Base-by-base conservation (phyloP, 2,888 invertebrate genomes). In the Drosophila pegasa region DNA sequence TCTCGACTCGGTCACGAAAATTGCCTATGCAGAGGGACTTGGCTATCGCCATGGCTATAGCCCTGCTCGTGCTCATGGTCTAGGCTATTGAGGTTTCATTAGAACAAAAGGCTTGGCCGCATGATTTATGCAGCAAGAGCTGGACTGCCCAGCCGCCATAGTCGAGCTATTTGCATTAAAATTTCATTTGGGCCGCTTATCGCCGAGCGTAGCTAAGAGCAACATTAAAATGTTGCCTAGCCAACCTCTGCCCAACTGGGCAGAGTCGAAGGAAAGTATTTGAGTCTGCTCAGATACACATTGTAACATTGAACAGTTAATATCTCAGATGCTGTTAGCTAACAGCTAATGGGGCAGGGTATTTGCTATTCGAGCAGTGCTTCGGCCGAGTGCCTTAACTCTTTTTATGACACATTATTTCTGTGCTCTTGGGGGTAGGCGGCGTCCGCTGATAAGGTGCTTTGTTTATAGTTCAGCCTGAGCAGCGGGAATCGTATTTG, bases 131-230 rank as follows among this genome's bases (percentile, higher is more conserved):
- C 85, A 82, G 58, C 58, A 59, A n/a, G 47, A 16, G 43, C 10
- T 45, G 12, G 16, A 3, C 3, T 45, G 45, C 45, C 45, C 45
- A 8, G 27, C 45, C 43, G 43, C n/a, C 43, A 4, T 4, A 72
- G 50, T 69, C 70, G 25, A 75, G 75, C 71, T 75, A 66, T 82
- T 86, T 82, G 78, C 83, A 86, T 82, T 83, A 86, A 86, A 80
- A 76, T 80, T 83, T 86, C 75, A 82, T 73, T 71, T 58, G 52
- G 31, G 41, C 62, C 50, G 78, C 75, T 78, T 75, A 65, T 70
- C 78, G 69, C 33, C 35, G 31, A 71, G 50, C 51, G 41, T 38
- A 31, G 64, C 59, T 35, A 40, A 64, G 58, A 56, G 40, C 43
- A 56, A 51, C 54, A 60, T 60, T 52, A 67, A 75, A 58, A 50